These are phyloP conservation scores for Fragum sueziense DNA, from an alignment of 2,888 invertebrate species.

Conservation along the genomic window DNA sequence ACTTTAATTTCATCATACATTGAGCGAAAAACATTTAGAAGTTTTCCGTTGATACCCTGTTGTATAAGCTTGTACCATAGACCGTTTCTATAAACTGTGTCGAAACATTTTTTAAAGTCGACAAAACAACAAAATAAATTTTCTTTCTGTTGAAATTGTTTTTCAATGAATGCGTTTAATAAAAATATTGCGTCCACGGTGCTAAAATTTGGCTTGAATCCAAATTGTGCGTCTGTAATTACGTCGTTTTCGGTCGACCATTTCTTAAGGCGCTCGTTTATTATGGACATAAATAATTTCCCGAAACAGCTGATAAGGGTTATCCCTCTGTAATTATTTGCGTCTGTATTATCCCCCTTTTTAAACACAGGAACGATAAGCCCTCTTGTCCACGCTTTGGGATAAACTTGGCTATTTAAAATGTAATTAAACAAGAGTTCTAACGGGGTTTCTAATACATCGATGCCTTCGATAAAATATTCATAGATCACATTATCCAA, in stretches of 20 bases:
- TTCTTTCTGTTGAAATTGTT: slow-evolving; percentile 17
- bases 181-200: slow-evolving; percentile 56
- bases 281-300: slow-evolving; percentile 44
- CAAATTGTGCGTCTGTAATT: slow-evolving; percentile 52
- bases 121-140: slow-evolving; percentile 47
- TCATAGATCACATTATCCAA: slow-evolving; percentile 44
- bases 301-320: too few relatives aligned
- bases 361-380: too few relatives aligned
- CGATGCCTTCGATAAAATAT: slow-evolving; percentile 35
- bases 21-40: slow-evolving; percentile 35
- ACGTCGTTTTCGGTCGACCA: slow-evolving; percentile 34
- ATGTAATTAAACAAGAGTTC: slow-evolving; percentile 36
- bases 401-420: slow-evolving; percentile 27
- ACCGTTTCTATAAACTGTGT: slow-evolving; percentile 37
- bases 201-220: slow-evolving; percentile 36
- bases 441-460: slow-evolving; percentile 15
- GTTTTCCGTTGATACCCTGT: slow-evolving; percentile 36
- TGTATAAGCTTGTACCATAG: slow-evolving; percentile 48
- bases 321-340: too few relatives aligned
- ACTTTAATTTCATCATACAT: slow-evolving; percentile 38
- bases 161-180: slow-evolving; percentile 35
- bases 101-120: slow-evolving; percentile 45
- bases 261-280: slow-evolving; percentile 45
- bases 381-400: slow-evolving; percentile 39
- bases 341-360: too few relatives aligned